Evolutionary conservation across 2,888 invertebrate species (phyloP), one percentile per base, ranked within the genome.

Genomic region (Oasisia sp.): DNA sequence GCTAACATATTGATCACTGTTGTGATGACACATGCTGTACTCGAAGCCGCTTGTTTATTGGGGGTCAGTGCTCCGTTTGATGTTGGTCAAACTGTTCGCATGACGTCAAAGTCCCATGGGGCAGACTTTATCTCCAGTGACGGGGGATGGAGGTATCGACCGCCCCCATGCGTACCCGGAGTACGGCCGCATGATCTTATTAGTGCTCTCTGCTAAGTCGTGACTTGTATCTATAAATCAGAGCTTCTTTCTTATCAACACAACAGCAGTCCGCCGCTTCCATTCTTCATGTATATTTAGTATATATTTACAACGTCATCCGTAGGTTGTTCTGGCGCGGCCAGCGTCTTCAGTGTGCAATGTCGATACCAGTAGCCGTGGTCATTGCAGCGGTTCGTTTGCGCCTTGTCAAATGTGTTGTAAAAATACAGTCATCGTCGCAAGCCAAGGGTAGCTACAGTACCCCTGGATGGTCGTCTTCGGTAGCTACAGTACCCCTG

Each of bases 191-290:
- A 27, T 27, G 74, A 19, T 74, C 74, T 19, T 74, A 74, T 27
- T 27, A 74, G 74, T 74, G 27, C 5, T n/a, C 74, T 74, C 74
- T 74, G 74, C 74, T 27, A 27, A 74, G 27, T 74, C 74, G n/a
- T 74, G 74, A 74, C n/a, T 74, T 74, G 74, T 74, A 27, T 74
- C 74, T 74, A 74, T 74, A 74, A 74, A 74, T 74, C 74, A 74
- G 74, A 27, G 19, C 27, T 74, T 74, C 19, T 56, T 74, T 74
- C 74, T 19, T n/a, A n/a, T 74, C 74, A 74, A 74, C 74, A 74
- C n/a, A 74, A 27, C 27, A 1, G 9, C 50, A 50, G 50, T 50
- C 50, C 74, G 74, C 19, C 74, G 27, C 0, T 74, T 74, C n/a
- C 19, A 74, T 27, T 74, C 19, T 74, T 74, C 3, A 7, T n/a